Percentiles rank a stretch among this genome's conserved stretches.
Evolutionary conservation across 2,888 invertebrate species (phyloP).

Genomic region (Habrosyne pyritoides): DNA sequence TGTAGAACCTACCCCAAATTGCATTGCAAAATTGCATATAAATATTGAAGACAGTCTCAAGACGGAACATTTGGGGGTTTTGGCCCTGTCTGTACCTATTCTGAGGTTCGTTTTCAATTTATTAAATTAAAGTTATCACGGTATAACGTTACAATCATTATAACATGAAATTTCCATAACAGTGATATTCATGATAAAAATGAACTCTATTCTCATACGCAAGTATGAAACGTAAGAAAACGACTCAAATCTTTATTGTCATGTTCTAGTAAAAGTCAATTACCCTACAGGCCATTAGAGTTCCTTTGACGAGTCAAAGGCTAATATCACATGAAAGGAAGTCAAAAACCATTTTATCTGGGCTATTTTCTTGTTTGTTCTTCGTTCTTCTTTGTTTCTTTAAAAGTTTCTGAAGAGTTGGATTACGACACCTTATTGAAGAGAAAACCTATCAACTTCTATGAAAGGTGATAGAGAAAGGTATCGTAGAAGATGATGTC

Average conservation of each 20-base stretch:
- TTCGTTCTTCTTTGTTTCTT: too few species aligned
- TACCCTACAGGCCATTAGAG: background rate
- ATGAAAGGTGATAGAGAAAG: too few species aligned
- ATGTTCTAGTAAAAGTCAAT: background rate
- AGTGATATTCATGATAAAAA: background rate
- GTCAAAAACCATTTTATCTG: background rate
- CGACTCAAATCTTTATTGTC: background rate
- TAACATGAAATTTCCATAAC: background rate
- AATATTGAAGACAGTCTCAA: too few species aligned
- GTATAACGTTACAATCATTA: too few species aligned
- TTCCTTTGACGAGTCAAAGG: background rate
- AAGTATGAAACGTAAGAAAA: background rate
- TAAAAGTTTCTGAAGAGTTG: background rate
- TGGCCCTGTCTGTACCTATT: too few species aligned
- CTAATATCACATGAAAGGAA: background rate
- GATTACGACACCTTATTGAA: background rate
- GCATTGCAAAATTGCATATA: too few species aligned
- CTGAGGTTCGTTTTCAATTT: too few species aligned
- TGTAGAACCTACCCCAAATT: too few species aligned
- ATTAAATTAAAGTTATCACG: too few species aligned
- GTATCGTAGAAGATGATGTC: too few species aligned
- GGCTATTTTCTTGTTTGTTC: background rate
- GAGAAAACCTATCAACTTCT: too few species aligned
- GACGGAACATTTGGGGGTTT: too few species aligned
- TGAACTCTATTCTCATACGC: background rate